Percentiles rank a stretch among this genome's conserved stretches.
These are phyloP conservation scores for Pheucticus melanocephalus DNA, from an alignment of 2,113 vertebrate species.

Conservation along the genomic window DNA sequence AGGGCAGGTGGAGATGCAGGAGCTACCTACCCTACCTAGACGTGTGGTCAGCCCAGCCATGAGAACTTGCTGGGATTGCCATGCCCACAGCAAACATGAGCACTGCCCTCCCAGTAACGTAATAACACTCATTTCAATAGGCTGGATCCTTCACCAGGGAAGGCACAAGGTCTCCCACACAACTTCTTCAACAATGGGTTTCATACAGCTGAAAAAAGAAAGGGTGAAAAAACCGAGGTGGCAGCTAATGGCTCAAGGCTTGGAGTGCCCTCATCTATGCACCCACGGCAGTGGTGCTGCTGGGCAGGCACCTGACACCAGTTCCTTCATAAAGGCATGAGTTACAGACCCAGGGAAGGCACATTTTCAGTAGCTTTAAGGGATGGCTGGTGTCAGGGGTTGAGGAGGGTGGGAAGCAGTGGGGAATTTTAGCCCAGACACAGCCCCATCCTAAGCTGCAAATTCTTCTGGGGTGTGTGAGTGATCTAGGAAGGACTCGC, in stretches of 20 bases:
- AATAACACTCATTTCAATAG: neutral
- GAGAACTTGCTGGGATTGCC: neutral
- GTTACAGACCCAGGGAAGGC: neutral
- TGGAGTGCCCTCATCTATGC: neutral
- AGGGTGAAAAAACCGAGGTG: neutral
- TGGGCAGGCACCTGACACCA: neutral
- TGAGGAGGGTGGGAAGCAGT: neutral
- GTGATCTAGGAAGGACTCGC: neutral
- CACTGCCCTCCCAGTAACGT: neutral
- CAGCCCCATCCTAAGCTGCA: neutral
- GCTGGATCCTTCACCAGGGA: neutral
- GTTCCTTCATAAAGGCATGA: neutral
- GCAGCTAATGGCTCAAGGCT: neutral
- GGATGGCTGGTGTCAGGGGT: neutral
- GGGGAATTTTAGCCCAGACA: neutral
- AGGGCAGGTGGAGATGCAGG: neutral
- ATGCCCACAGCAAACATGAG: neutral
- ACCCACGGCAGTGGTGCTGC: rapidly evolving
- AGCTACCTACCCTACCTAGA: neutral
- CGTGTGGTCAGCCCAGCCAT: rapidly evolving
- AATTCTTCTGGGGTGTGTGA: neutral
- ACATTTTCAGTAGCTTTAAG: neutral
- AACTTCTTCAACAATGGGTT: neutral
- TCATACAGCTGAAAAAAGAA: neutral
- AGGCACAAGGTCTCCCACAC: neutral